Conservation (phyloP, 2,113 vertebrate genomes). For the Pyxicephalus adspersus region DNA sequence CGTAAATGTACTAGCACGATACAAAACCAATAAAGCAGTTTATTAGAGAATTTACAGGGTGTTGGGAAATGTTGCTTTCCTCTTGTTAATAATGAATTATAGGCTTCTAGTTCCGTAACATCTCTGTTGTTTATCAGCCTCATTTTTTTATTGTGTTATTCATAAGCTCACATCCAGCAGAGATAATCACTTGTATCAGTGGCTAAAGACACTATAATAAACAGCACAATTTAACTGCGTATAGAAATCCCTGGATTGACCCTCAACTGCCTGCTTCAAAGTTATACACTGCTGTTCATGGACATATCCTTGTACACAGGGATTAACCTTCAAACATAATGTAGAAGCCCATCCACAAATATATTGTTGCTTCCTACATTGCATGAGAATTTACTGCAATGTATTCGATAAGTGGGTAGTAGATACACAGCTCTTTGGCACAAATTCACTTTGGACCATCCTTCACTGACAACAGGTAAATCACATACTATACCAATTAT, state of each 20-base stretch:
- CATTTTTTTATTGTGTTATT: slow-evolving; percentile 38
- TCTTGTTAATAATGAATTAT: slow-evolving; percentile 44
- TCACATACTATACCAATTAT: no score
- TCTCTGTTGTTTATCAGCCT: slow-evolving; percentile 30
- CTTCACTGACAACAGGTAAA: no score
- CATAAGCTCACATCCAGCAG: slow-evolving; percentile 26
- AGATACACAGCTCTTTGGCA: no score
- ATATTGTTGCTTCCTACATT: no score
- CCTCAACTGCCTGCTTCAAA: slow-evolving; percentile 5
- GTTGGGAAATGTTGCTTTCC: slow-evolving; percentile 32
- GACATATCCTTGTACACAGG: not conserved
- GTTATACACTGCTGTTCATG: slow-evolving; percentile 4
- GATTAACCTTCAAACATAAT: slow-evolving; percentile 4
- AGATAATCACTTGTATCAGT: slow-evolving; percentile 38
- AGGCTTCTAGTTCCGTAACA: slow-evolving; percentile 11
- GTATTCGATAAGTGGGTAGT: no score
- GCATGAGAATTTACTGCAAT: no score
- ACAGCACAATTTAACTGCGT: slow-evolving; percentile 11
- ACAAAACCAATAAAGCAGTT: slow-evolving; percentile 21
- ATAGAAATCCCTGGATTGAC: slow-evolving; percentile 35
- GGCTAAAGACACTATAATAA: slow-evolving; percentile 35
- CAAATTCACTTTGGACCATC: no score
- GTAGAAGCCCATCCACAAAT: no score
- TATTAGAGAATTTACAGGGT: slow-evolving; percentile 30
- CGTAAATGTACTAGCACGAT: slow-evolving; percentile 21